Evolutionary conservation across 2,797 vertebrate genomes (phyloP), one percentile per base, ranked within the genome.

Genomic region (Platalea minor): DNA sequence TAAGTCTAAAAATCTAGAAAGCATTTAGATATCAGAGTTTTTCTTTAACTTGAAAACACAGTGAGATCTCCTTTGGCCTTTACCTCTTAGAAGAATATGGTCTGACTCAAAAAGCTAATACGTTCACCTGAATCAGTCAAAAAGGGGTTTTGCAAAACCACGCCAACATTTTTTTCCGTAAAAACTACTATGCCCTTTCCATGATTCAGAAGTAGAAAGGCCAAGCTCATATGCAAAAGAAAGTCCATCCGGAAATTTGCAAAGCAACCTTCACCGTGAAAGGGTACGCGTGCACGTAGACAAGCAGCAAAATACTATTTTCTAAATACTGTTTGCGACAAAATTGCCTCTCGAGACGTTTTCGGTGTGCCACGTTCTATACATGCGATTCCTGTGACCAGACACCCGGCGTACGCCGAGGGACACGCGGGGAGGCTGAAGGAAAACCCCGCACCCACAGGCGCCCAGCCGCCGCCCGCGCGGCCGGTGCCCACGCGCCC

Each of bases 321-420:
- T 8, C 51, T 28, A 29, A 31, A 19, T 2, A 5, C 9, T 0
- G 3, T 6, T n/a, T 17, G 45, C 3, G 18, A 45, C 18, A 18
- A 45, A 74, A 72, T 0, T 3, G 29, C 23, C 20, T 17, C 17
- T 9, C 3, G 7, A 13, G 69, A 2, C 46, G 28, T 13, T 35
- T 54, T 5, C 59, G 7, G 15, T 2, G 24, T 1, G 21, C 16
- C 31, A 1, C 2, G 5, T 5, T 8, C 17, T 6, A 29, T 0
- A 31, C 5, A 1, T 0, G 19, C 37, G 11, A 1, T 7, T 25
- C 45, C 18, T 39, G 37, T 39, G 37, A 39, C 37, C 37, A 39
- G 37, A 39, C 9, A 39, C 37, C 37, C 10, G 37, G 37, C 37
- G 37, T 39, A 39, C 37, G 37, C 37, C 37, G 37, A 39, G 37